Base-by-base conservation (phyloP, 1,140 invertebrate species). In the Euwallacea fornicatus region DNA sequence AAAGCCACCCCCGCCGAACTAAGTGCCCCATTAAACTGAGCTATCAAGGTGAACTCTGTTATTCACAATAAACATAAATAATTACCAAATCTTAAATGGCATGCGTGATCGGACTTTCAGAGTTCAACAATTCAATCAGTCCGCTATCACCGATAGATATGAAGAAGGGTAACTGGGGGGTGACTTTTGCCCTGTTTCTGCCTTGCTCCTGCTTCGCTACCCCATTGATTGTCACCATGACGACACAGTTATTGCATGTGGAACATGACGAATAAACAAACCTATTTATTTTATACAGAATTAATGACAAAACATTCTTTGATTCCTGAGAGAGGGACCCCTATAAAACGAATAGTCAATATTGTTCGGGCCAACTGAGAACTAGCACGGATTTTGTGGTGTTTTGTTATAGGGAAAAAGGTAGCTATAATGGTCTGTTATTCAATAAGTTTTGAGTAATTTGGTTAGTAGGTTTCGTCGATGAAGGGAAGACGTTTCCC, bases 251-350 rank as follows among this genome's bases (percentile, higher is more conserved):
- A 33, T 58, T 67, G 60, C 76, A 73, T 71, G 76, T 73, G 63
- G 69, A 75, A 74, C 72, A 68, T 72, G 76, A 71, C 74, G 66
- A 74, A 74, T 77, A 74, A 77, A 75, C 76, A 77, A 73, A 74
- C 60, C 71, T 44, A 66, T 70, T 68, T 69, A 72, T 74, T 69
- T 76, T 75, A 71, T 74, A 72, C 53, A 7, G 41, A 65, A 73
- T 71, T 76, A 76, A 75, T 75, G 73, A 76, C 71, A 72, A 76
- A 76, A 76, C 75, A 75, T 75, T 73, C 62, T 55, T 66, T 73
- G 71, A 69, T 68, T 72, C 69, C 64, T 64, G 46, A 16, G 7
- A 8, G 16, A n/a, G 58, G 56, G 53, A 50, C 42, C 64, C 11
- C 21, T n/a, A 15, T 66, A 66, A 42, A 11, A 56, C 60, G 43